phyloP scores from a whole-genome alignment of 2,888 invertebrate species.

The Lasioglossum oenotherae region DNA sequence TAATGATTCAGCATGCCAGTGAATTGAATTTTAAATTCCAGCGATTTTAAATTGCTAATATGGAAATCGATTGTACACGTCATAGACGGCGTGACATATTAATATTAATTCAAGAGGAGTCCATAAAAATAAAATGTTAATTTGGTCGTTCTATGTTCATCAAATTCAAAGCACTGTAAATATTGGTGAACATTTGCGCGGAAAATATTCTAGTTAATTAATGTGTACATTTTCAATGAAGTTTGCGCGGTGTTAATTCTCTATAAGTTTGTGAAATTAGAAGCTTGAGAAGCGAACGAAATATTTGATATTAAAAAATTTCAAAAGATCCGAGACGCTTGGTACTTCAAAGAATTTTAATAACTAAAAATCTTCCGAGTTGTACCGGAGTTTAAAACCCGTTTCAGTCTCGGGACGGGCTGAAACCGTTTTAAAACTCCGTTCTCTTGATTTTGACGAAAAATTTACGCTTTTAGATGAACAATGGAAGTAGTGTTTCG shows the following conservation, averaged over 20 bases:
- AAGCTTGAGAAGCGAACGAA: not conserved
- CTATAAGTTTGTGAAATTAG: not conserved
- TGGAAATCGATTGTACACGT: not conserved
- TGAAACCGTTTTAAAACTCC: not conserved
- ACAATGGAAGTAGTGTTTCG: not conserved
- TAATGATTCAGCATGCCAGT: not conserved
- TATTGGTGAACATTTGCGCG: not conserved
- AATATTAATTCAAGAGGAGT: not conserved
- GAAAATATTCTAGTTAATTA: not conserved
- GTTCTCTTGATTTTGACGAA: not conserved
- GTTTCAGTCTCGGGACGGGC: not conserved
- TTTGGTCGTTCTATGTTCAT: not conserved
- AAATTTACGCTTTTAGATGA: not conserved
- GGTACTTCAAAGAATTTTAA: not conserved
- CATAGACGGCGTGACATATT: not conserved
- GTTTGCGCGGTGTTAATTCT: not conserved
- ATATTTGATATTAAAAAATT: constrained; percentile 3
- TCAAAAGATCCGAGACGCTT: not conserved
- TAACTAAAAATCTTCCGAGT: not conserved
- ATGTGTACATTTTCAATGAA: not conserved
- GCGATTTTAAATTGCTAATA: constrained; percentile 4
- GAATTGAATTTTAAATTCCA: not conserved
- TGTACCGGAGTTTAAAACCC: not conserved
- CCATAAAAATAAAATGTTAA: not conserved
- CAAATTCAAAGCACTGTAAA: not conserved